These are phyloP conservation scores for Cavia aperea DNA, from an alignment of 2,113 vertebrate species.

Conservation along the genomic window DNA sequence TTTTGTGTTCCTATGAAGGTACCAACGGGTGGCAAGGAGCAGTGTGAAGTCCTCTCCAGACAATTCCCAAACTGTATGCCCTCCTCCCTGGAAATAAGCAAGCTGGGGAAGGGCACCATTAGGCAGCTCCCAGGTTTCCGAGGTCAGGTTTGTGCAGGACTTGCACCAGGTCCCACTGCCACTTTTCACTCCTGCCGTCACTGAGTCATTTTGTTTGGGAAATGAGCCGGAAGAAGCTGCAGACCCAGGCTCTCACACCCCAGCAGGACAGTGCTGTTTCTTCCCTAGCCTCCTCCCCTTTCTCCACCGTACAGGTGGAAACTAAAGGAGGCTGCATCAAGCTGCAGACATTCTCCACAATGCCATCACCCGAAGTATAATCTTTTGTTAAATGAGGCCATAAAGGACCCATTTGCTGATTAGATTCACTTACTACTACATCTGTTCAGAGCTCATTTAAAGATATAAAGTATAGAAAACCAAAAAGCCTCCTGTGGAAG, in stretches of 20 bases:
- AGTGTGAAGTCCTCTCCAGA: not conserved
- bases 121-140: not conserved
- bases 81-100: not conserved
- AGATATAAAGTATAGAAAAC: conserved; percentile 64
- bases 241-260: not conserved
- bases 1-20: not conserved
- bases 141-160: not conserved
- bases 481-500: conserved; percentile 63
- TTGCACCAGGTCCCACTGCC: not conserved
- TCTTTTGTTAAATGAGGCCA: conserved; percentile 24
- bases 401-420: conserved; percentile 28
- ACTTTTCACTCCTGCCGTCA: not conserved
- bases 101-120: not conserved
- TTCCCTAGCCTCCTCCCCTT: not conserved
- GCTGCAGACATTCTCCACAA: not conserved
- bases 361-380: not conserved
- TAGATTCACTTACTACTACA: conserved; percentile 61
- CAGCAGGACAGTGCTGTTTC: not conserved
- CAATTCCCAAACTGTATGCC: not conserved
- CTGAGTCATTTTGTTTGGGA: not conserved
- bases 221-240: not conserved
- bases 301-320: conserved; percentile 2
- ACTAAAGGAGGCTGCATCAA: not conserved
- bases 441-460: conserved; percentile 66
- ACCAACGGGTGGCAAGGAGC: not conserved